Evolutionary conservation across 2,888 invertebrate species (phyloP).

Genomic region (Carterocephalus palaemon): DNA sequence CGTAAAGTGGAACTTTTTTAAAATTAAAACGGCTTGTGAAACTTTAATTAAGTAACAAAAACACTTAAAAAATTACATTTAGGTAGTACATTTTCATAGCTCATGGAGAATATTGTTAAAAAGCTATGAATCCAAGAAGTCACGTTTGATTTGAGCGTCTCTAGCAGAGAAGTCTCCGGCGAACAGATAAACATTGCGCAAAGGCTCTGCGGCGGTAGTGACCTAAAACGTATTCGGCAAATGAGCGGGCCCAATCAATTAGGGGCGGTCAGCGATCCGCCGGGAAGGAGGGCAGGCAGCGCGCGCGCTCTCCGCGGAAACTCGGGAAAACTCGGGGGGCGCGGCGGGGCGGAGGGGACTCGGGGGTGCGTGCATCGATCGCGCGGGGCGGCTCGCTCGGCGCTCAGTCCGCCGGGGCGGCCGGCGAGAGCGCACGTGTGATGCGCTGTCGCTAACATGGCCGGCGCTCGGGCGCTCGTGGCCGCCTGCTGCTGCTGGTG

Average conservation of each 20-base stretch:
- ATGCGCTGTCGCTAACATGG: slow-evolving; percentile 77
- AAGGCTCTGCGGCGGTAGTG: slow-evolving; percentile 66
- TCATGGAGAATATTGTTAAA: too few species aligned
- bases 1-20: too few species aligned
- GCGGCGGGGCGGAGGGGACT: slow-evolving; percentile 50
- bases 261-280: slow-evolving; percentile 77
- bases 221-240: slow-evolving; percentile 75
- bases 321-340: slow-evolving; percentile 67
- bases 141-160: too few species aligned
- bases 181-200: slow-evolving; percentile 42
- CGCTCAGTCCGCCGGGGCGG: slow-evolving; percentile 75
- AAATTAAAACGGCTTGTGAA: too few species aligned
- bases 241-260: slow-evolving; percentile 74
- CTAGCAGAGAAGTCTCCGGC: slow-evolving; percentile 3
- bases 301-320: slow-evolving; percentile 78
- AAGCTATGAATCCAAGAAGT: too few species aligned
- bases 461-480: slow-evolving; percentile 79
- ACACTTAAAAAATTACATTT: too few species aligned
- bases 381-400: slow-evolving; percentile 42
- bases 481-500: slow-evolving; percentile 76
- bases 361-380: slow-evolving; percentile 68
- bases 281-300: slow-evolving; percentile 78
- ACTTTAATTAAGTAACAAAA: too few species aligned
- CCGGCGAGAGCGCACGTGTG: slow-evolving; percentile 76
- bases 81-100: too few species aligned